Evolutionary conservation across 2,113 vertebrate species (phyloP).

Genomic region (Neomonachus schauinslandi): DNA sequence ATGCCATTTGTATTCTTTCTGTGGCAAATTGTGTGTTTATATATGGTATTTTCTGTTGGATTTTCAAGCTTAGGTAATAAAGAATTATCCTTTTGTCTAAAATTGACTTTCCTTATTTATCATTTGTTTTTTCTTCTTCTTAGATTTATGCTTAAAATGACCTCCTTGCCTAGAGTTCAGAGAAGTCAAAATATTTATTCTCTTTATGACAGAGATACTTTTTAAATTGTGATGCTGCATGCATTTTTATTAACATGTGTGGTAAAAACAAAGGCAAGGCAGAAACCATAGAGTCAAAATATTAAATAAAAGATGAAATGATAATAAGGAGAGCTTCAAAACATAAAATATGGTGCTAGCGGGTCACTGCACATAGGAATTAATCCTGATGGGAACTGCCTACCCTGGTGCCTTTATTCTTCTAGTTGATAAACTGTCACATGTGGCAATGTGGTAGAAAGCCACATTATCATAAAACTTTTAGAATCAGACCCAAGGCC

Average conservation of each 20-base stretch:
- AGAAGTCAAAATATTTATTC: slow-evolving; percentile 15
- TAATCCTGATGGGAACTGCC: neutral
- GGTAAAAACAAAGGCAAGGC: neutral
- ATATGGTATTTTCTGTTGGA: neutral
- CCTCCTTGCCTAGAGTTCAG: neutral
- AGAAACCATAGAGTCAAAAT: slow-evolving; percentile 14
- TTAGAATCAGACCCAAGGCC: slow-evolving; percentile 7
- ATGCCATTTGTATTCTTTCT: neutral
- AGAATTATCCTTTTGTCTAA: neutral
- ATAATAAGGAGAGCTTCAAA: slow-evolving; percentile 51
- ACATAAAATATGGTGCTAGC: neutral
- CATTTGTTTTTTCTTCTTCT: neutral
- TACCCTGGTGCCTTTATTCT: neutral
- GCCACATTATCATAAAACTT: slow-evolving; percentile 47
- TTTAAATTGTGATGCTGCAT: slow-evolving; percentile 31
- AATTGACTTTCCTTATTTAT: neutral
- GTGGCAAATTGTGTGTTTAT: neutral
- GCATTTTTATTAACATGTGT: slow-evolving; percentile 34
- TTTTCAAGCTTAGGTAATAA: neutral
- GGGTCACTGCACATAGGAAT: slow-evolving; percentile 42
- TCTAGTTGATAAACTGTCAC: slow-evolving; percentile 31
- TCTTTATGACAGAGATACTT: slow-evolving; percentile 26
- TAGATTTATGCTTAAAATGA: neutral
- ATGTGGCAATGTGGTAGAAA: neutral
- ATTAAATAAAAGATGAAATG: slow-evolving; percentile 73